A percentile compares a stretch with the other conserved stretches of the same genome.
These are phyloP conservation scores for Crenuchus spilurus DNA, from an alignment of 2,797 vertebrate genomes.

Conservation along the genomic window DNA sequence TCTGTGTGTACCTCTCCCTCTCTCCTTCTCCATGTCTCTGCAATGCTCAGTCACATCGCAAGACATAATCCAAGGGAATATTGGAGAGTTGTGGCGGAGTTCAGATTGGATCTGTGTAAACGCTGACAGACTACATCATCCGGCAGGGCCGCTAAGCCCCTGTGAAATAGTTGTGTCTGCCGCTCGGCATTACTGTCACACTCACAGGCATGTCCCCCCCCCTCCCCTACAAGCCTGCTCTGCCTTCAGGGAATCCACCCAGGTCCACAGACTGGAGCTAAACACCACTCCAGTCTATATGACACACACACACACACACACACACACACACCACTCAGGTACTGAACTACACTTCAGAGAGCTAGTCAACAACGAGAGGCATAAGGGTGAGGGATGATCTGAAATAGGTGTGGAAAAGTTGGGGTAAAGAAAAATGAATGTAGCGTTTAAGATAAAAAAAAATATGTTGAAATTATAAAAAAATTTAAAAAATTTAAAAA, in stretches of 20 bases:
- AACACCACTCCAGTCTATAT: slow-evolving; percentile 3
- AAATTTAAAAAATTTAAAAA: too few species aligned
- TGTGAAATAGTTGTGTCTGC: slow-evolving; percentile 71
- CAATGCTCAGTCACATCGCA: slow-evolving; percentile 49
- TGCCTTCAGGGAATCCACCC: slow-evolving; percentile 65
- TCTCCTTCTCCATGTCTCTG: slow-evolving; percentile 36
- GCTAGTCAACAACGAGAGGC: slow-evolving; percentile 51
- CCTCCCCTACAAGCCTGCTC: slow-evolving; percentile 55
- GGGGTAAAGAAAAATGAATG: too few species aligned
- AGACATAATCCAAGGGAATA: slow-evolving; percentile 64
- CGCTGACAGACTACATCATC: slow-evolving; percentile 75
- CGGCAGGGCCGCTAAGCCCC: slow-evolving; percentile 59
- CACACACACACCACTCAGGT: slow-evolving; percentile 11
- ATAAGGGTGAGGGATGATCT: background rate
- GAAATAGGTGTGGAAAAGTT: too few species aligned
- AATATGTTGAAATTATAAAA: too few species aligned
- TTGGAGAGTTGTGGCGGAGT: slow-evolving; percentile 58
- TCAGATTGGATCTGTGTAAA: slow-evolving; percentile 70
- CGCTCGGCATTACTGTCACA: slow-evolving; percentile 71
- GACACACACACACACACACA: slow-evolving; percentile 33
- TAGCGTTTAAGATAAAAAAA: too few species aligned
- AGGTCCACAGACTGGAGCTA: slow-evolving; percentile 43
- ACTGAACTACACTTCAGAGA: slow-evolving; percentile 32
- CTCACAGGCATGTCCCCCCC: slow-evolving; percentile 54
- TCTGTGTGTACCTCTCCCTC: slow-evolving; percentile 27